phyloP scores from a whole-genome alignment of 1,140 invertebrate genomes.

The Temnothorax nylanderi region DNA sequence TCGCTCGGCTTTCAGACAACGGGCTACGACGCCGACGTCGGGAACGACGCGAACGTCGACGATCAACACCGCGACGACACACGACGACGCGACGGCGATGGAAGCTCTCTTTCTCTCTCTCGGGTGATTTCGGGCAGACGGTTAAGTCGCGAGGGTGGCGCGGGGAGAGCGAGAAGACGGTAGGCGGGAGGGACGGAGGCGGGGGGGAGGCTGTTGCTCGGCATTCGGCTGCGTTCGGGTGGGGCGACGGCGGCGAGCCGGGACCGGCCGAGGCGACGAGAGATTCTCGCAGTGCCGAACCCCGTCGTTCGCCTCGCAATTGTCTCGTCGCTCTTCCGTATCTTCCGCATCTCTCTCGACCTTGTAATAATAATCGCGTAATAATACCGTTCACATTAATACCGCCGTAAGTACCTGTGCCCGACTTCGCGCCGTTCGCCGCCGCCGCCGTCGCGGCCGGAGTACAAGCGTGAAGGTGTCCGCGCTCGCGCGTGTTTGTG shows the following conservation, averaged over 20 bases:
- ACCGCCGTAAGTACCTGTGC: not conserved
- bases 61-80: not conserved
- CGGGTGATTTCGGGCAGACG: conserved; percentile 67
- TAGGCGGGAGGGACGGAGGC: too few relatives aligned
- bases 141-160: not conserved
- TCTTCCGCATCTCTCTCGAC: conserved; percentile 19
- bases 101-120: not conserved
- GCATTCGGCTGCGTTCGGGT: conserved; percentile 64
- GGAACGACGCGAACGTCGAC: too few relatives aligned
- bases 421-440: not conserved
- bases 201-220: conserved; percentile 45
- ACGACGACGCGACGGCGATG: conserved; percentile 2
- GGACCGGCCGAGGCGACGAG: conserved; percentile 49
- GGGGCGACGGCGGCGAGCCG: conserved; percentile 51
- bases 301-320: conserved; percentile 61
- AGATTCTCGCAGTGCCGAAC: conserved; percentile 71
- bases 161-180: not conserved
- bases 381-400: too few relatives aligned
- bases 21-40: not conserved
- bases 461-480: not conserved
- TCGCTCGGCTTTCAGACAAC: not conserved
- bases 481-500: not conserved
- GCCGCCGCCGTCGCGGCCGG: not conserved
- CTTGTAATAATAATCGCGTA: too few relatives aligned
- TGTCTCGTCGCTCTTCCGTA: conserved; percentile 19